These are phyloP conservation scores for Panorpa germanica DNA, from an alignment of 2,888 invertebrate species.

Conservation along the genomic window DNA sequence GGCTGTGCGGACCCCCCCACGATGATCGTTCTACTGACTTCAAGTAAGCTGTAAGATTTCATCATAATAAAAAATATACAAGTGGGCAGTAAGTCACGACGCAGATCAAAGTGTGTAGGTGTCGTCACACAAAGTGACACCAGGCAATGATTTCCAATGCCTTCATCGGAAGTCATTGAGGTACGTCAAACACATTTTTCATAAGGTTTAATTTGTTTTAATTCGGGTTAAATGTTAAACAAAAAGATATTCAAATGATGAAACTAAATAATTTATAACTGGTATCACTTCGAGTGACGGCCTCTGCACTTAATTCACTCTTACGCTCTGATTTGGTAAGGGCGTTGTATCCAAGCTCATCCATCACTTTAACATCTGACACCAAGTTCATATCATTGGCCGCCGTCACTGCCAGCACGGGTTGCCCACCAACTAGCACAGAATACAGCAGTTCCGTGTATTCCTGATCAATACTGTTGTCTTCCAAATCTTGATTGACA, in stretches of 20 bases:
- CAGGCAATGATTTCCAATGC: too few relatives aligned
- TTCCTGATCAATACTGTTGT: conserved; percentile 12
- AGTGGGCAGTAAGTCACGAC: background rate
- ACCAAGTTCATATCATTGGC: conserved; percentile 70
- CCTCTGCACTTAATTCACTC: too few relatives aligned
- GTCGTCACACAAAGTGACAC: too few relatives aligned
- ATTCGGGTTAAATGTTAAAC: too few relatives aligned
- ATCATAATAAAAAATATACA: conserved; percentile 1
- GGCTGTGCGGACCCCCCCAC: too few relatives aligned
- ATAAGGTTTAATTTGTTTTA: conserved; percentile 25
- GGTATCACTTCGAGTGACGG: too few relatives aligned
- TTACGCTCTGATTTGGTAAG: conserved; percentile 75
- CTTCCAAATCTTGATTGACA: conserved; percentile 7
- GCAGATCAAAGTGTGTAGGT: too few relatives aligned
- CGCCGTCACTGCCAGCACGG: conserved; percentile 62
- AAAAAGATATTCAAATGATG: too few relatives aligned
- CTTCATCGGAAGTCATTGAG: too few relatives aligned
- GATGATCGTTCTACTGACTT: too few relatives aligned
- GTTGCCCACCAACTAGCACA: conserved; percentile 59
- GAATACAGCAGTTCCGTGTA: conserved; percentile 54
- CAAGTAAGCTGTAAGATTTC: conserved; percentile 36
- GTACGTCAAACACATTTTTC: too few relatives aligned
- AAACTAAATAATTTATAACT: too few relatives aligned
- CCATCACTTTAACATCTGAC: conserved; percentile 53
- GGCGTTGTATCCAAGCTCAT: conserved; percentile 54